These are phyloP conservation scores for Myotis lucifugus DNA, from an alignment of 2,113 vertebrate species.

Conservation along the genomic window DNA sequence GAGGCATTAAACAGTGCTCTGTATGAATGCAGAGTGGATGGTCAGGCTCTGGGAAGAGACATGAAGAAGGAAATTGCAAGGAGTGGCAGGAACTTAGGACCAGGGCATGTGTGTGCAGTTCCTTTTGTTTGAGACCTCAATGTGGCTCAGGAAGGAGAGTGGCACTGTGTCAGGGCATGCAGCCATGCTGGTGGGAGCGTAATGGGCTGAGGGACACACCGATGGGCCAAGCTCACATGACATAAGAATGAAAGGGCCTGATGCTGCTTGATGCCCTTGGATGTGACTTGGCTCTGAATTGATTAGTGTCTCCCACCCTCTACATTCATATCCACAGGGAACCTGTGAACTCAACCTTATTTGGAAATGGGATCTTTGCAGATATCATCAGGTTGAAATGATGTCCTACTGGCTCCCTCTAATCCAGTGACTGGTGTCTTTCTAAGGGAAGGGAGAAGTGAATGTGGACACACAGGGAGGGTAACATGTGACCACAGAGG, in stretches of 20 bases:
- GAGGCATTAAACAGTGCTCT: background rate
- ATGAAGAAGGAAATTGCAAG: background rate
- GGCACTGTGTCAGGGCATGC: background rate
- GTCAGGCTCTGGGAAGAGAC: background rate
- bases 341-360: background rate
- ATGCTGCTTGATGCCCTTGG: too few species aligned
- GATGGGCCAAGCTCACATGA: background rate
- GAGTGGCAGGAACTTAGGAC: background rate
- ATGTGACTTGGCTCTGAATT: background rate
- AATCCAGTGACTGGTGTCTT: background rate
- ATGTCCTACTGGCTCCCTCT: background rate
- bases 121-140: background rate
- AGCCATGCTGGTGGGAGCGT: too few species aligned
- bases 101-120: background rate
- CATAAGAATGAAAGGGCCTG: fast-evolving
- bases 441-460: background rate
- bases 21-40: background rate
- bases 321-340: background rate
- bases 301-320: fast-evolving
- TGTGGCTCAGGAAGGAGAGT: background rate
- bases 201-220: background rate
- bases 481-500: fast-evolving
- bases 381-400: background rate
- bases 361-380: background rate
- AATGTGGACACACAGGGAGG: background rate